phyloP scores from a whole-genome alignment of 2,113 vertebrate genomes.

The Thunnus thynnus region DNA sequence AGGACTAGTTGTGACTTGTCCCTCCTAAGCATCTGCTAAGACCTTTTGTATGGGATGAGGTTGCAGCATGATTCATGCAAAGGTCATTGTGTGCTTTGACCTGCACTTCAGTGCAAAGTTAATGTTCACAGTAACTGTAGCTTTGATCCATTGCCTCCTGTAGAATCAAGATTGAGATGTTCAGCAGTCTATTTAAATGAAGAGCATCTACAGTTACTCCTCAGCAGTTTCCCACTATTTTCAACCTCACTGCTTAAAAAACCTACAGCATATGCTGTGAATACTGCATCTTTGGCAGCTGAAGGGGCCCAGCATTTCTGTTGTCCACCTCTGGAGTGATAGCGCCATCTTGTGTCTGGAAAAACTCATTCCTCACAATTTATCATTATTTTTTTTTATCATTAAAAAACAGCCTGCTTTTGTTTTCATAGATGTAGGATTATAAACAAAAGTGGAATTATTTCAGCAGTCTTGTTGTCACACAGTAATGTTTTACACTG shows the following conservation, averaged over 20 bases:
- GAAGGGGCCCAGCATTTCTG: not conserved
- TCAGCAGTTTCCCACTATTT: not conserved
- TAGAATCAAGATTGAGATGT: no score
- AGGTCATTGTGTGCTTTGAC: not conserved
- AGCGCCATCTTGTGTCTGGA: slow-evolving; percentile 76
- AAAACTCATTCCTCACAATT: not conserved
- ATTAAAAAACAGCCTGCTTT: not conserved
- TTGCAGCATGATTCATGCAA: not conserved
- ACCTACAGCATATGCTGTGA: not conserved
- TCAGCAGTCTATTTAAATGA: not conserved
- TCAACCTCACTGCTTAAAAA: not conserved
- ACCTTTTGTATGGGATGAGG: not conserved
- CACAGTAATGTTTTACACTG: not conserved
- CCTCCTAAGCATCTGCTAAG: not conserved
- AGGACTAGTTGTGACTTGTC: slow-evolving; percentile 22
- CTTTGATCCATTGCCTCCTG: not conserved
- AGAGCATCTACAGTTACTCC: not conserved
- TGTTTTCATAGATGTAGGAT: no score
- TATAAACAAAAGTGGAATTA: no score
- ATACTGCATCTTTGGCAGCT: not conserved
- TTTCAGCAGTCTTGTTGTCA: no score
- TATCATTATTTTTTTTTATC: not conserved
- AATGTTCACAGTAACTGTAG: not conserved
- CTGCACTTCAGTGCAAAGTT: not conserved
- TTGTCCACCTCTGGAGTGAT: slow-evolving; percentile 29